Percentiles rank a stretch among this genome's conserved stretches.
phyloP scores from a whole-genome alignment of 2,113 vertebrate genomes.

The Rhegmatorhina hoffmannsi region DNA sequence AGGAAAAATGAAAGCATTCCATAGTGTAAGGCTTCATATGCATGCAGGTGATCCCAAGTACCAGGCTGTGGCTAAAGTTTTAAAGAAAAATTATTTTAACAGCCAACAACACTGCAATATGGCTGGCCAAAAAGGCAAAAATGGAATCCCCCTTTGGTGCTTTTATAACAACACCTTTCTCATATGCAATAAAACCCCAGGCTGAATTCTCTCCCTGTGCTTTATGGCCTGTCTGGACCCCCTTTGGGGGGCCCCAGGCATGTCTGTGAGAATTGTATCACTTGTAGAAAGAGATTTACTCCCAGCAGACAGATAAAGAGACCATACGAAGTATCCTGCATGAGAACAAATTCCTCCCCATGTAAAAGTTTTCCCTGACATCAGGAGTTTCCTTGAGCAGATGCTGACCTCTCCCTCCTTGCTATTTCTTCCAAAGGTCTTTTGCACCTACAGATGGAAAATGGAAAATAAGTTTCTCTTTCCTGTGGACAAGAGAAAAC shows the following conservation, averaged over 20 bases:
- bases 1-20: neutral
- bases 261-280: neutral
- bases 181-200: neutral
- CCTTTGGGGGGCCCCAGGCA: too few species aligned
- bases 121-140: neutral
- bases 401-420: neutral
- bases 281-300: neutral
- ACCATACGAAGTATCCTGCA: neutral
- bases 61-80: neutral
- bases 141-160: neutral
- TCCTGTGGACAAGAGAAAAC: neutral
- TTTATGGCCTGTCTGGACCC: neutral
- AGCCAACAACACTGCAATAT: neutral
- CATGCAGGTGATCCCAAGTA: neutral
- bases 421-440: neutral
- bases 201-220: neutral
- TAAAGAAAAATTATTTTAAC: neutral
- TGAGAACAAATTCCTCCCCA: neutral
- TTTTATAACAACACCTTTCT: neutral
- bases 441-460: neutral
- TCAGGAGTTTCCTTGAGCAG: neutral
- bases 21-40: neutral
- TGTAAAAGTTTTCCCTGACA: neutral
- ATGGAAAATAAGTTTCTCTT: neutral
- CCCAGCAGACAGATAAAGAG: neutral